Base-by-base conservation (phyloP, 2,888 invertebrate genomes). In the Eupeodes luniger region DNA sequence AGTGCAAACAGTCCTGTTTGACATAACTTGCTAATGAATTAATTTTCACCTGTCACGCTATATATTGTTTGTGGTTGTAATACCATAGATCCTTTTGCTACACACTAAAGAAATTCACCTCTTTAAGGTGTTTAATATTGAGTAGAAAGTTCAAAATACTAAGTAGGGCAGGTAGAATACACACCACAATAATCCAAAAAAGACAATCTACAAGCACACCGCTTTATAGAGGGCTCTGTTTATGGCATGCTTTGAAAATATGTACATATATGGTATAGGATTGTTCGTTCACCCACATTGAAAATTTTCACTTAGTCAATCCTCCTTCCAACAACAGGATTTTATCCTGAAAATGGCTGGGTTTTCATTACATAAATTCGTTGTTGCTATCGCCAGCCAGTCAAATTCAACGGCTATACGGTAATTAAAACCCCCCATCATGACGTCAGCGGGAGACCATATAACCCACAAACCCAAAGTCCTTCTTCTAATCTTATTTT, bases 351-450 rank as follows among this genome's bases (percentile, higher is more conserved):
- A 27, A 61, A 53, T 79, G 78, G 59, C 47, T 51, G 34, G 16
- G 49, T 70, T 78, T 27, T 74, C 11, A 47, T 66, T 74, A 40
- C 9, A 40, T 40, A 40, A 40, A 40, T 40, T 40, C 9, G 40
- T 49, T 49, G 14, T 51, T 11, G 14, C 47, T 36, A 40, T 61
- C 61, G 49, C 66, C 27, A 53, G 62, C 53, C 55, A 69, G 57
- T 64, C 80, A 70, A 81, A 81, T 76, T 81, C 81, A 85, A 75
- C 80, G 69, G 62, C 80, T 70, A 64, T 66, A 51, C 19, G 69
- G 57, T 81, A 85, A 80, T 80, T 81, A 80, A 64, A 81, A 5
- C 76, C 64, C 79, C 27, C 27, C 27, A 27, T 27, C 85, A 76
- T 85, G 85, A 85, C 85, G 85, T 85, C 80, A 81, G 78, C 78